Percentiles rank a stretch among this genome's conserved stretches.
Evolutionary conservation across 2,888 invertebrate species (phyloP).

Genomic region (Dicranocentrus wangi): DNA sequence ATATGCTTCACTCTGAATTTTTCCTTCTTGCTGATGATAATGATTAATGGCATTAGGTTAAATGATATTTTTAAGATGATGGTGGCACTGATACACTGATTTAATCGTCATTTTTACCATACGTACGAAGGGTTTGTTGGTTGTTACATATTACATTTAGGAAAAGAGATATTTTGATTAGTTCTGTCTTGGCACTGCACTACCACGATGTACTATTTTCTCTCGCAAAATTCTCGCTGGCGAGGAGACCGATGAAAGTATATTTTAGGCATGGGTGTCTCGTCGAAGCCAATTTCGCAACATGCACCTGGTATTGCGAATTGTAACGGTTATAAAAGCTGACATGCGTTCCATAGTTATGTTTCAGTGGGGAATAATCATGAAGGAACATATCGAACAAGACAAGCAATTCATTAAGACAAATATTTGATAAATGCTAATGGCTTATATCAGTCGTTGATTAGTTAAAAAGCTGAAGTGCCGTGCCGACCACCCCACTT

Average conservation of each 20-base stretch:
- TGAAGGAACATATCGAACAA: conserved; percentile 19
- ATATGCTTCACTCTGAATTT: not conserved
- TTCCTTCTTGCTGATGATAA: conserved; percentile 33
- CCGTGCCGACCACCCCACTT: not conserved
- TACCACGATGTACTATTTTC: no score
- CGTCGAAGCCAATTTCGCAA: no score
- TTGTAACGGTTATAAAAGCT: not conserved
- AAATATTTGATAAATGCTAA: conserved; percentile 22
- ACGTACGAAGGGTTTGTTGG: no score
- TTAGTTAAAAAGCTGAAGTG: not conserved
- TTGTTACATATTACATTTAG: no score
- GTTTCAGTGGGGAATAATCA: not conserved
- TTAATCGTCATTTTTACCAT: conserved; percentile 24
- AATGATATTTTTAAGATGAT: conserved; percentile 42
- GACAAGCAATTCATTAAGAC: conserved; percentile 32
- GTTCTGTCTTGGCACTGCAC: no score
- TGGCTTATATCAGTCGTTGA: conserved; percentile 7
- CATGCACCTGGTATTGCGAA: no score
- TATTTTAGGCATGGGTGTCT: no score
- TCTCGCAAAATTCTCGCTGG: no score
- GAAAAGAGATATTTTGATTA: no score
- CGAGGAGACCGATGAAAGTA: no score
- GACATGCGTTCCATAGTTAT: not conserved
- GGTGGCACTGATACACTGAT: conserved; percentile 46
- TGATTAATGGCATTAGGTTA: conserved; percentile 48